Evolutionary conservation across 2,797 vertebrate species (phyloP).

Genomic region (Lagodon rhomboides): DNA sequence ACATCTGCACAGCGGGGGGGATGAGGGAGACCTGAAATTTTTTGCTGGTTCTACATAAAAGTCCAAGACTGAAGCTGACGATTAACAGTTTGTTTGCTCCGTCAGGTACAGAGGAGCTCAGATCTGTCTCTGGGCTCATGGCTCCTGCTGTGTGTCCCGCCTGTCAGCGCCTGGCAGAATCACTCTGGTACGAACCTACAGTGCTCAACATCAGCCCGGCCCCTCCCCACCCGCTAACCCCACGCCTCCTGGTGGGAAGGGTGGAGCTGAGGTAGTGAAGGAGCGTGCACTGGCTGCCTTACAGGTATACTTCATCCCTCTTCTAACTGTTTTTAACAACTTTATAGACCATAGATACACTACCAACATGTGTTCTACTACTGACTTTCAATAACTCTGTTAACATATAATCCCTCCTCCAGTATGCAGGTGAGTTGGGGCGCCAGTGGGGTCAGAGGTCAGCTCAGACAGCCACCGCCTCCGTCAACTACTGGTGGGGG

Average conservation of each 20-base stretch:
- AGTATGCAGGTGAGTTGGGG: slow-evolving; percentile 83
- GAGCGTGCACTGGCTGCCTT: slow-evolving; percentile 73
- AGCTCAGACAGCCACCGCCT: slow-evolving; percentile 75
- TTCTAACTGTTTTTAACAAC: not conserved
- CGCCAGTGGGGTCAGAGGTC: slow-evolving; percentile 84
- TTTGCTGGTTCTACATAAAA: not conserved
- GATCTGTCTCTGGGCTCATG: slow-evolving; percentile 74
- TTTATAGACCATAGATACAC: not conserved
- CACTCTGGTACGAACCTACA: slow-evolving; percentile 78
- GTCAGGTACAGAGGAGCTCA: slow-evolving; percentile 81
- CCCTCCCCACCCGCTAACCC: slow-evolving; percentile 21
- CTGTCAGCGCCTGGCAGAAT: slow-evolving; percentile 62
- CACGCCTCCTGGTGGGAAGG: slow-evolving; percentile 63
- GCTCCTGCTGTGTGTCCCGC: slow-evolving; percentile 76
- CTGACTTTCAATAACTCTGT: not conserved
- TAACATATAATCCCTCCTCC: not conserved
- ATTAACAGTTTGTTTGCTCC: not conserved
- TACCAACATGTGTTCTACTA: too few species aligned
- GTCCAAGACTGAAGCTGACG: not conserved
- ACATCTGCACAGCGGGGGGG: not conserved
- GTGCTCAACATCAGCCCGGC: slow-evolving; percentile 74
- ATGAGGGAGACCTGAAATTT: not conserved
- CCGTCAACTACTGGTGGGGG: slow-evolving; percentile 91
- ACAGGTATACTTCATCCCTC: slow-evolving; percentile 55
- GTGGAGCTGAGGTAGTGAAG: slow-evolving; percentile 67